Percentiles rank a stretch among this genome's conserved stretches.
phyloP scores from a whole-genome alignment of 2,797 vertebrate genomes.

The Catamblyrhynchus diadema region DNA sequence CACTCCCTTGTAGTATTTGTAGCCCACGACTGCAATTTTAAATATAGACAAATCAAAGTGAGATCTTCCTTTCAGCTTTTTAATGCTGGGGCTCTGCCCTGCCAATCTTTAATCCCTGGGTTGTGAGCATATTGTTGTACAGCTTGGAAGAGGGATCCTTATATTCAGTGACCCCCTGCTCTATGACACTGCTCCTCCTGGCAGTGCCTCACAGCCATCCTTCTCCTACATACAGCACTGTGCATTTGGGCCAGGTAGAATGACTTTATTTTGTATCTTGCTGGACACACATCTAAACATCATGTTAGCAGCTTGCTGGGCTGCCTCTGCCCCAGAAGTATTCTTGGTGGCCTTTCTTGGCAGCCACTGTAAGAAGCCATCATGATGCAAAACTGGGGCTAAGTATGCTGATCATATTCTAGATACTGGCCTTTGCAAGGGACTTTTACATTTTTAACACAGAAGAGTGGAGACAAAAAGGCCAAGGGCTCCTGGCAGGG shows the following conservation, averaged over 20 bases:
- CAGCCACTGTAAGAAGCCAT: neutral
- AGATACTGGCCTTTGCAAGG: neutral
- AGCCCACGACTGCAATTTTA: neutral
- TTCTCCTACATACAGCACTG: neutral
- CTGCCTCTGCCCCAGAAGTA: neutral
- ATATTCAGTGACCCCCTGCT: neutral
- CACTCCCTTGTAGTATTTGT: neutral
- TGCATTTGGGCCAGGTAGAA: neutral
- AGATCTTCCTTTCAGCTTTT: neutral
- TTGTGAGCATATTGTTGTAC: neutral
- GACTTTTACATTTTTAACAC: neutral
- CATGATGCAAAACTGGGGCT: neutral
- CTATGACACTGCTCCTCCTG: neutral
- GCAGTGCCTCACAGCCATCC: neutral
- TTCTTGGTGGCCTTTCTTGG: neutral
- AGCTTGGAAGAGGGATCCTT: neutral
- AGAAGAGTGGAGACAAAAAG: neutral
- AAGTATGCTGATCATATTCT: neutral
- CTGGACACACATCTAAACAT: neutral
- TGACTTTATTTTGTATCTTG: neutral
- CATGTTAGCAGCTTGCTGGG: neutral
- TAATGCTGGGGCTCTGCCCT: neutral
- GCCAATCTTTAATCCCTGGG: neutral
- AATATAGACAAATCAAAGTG: neutral
- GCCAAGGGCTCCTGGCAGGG: neutral